Percentiles rank a stretch among this genome's conserved stretches.
Conservation (phyloP, 2,888 invertebrate genomes). For the Lutraria lutraria region DNA sequence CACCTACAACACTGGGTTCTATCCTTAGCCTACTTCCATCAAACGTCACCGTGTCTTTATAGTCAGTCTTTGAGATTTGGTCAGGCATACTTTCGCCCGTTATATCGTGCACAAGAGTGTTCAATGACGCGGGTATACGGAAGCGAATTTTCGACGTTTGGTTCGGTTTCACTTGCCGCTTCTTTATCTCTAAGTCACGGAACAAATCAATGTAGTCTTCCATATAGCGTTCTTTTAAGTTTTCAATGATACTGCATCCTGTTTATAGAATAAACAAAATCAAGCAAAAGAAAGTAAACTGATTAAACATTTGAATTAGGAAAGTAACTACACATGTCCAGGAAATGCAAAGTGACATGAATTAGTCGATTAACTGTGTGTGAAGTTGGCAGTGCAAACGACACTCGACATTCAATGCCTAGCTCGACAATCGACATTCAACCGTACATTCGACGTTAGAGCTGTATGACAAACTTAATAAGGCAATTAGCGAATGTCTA, state of each 20-base stretch:
- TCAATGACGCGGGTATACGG: background rate
- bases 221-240: conserved; percentile 21
- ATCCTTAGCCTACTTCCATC: conserved; percentile 47
- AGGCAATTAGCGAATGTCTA: no score
- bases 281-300: conserved; percentile 27
- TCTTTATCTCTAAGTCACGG: conserved; percentile 30
- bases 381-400: no score
- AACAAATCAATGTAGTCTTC: conserved; percentile 30
- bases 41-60: background rate
- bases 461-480: no score
- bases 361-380: no score
- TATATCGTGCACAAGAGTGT: background rate
- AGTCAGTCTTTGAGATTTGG: background rate
- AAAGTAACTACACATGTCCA: no score
- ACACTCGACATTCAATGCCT: no score
- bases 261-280: background rate
- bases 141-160: background rate
- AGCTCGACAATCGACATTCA: no score
- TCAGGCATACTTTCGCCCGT: background rate
- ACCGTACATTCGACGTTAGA: no score
- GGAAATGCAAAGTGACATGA: no score
- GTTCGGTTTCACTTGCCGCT: background rate
- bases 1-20: background rate
- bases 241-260: background rate
- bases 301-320: no score